These are phyloP conservation scores for Ephydatia muelleri DNA, from an alignment of 37 sponge, comb jelly and placozoan genomes.

Conservation along the genomic window DNA sequence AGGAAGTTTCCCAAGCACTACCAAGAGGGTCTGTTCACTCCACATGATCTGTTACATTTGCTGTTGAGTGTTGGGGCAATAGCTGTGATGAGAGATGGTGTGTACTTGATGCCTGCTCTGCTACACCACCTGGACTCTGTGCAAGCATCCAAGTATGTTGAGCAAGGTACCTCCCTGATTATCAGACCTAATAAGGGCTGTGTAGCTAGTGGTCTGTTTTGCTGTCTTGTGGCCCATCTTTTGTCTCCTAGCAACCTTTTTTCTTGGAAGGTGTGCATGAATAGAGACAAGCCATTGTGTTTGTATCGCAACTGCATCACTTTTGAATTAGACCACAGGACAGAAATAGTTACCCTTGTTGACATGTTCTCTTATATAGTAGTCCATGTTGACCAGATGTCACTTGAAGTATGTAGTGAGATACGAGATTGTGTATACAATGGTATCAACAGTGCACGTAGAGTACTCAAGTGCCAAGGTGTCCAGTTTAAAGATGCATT, in stretches of 20 bases:
- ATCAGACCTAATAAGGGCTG: neutral
- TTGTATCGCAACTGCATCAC: neutral
- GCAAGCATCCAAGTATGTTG: neutral
- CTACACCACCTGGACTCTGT: neutral
- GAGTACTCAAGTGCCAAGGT: neutral
- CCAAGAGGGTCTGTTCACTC: neutral
- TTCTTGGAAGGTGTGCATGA: neutral
- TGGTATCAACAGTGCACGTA: neutral
- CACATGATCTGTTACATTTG: neutral
- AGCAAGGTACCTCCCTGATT: neutral
- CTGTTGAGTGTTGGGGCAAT: neutral
- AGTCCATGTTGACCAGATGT: neutral
- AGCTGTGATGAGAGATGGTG: neutral
- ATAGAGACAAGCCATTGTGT: neutral
- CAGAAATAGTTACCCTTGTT: neutral
- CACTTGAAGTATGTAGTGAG: neutral
- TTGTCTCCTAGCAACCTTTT: neutral
- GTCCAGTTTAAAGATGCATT: neutral
- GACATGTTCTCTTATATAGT: neutral
- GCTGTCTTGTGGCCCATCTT: neutral
- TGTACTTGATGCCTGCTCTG: constrained; percentile 9
- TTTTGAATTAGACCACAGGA: neutral
- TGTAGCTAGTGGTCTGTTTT: neutral
- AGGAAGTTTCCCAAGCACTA: neutral
- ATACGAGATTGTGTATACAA: neutral